These are phyloP conservation scores for Acleris holmiana DNA, from an alignment of 2,888 invertebrate species.

Conservation along the genomic window DNA sequence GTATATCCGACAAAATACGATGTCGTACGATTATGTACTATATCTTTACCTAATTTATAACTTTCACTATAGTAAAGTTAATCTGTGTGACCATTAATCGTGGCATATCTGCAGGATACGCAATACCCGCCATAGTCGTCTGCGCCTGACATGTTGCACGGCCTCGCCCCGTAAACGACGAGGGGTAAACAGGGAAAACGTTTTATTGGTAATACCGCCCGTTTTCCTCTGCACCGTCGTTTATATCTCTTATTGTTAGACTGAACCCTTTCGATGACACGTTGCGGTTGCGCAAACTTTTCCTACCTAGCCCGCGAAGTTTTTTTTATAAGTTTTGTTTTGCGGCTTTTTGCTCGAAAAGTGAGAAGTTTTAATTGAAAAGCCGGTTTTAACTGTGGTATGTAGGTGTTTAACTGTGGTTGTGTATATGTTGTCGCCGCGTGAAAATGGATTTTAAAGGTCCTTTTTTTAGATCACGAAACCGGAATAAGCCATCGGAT, in stretches of 20 bases:
- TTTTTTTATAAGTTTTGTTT: conserved; percentile 3
- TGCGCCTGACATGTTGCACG: conserved; percentile 12
- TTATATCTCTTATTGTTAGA: not conserved
- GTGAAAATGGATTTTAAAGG: no score
- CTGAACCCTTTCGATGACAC: not conserved
- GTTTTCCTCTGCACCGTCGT: not conserved
- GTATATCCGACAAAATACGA: no score
- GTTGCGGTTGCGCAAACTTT: not conserved
- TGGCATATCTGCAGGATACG: not conserved
- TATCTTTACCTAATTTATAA: no score
- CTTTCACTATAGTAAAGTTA: no score
- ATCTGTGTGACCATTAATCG: not conserved
- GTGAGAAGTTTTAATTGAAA: not conserved
- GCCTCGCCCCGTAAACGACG: conserved; percentile 8
- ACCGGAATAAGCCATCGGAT: no score
- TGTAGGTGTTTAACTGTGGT: not conserved
- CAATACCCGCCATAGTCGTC: conserved; percentile 7
- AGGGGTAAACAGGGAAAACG: not conserved
- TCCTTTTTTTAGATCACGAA: no score
- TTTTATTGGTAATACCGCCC: conserved; percentile 1
- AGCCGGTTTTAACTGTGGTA: not conserved
- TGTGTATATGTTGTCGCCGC: no score
- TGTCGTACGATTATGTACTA: no score
- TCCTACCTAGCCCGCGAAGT: not conserved
- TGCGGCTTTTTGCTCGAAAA: not conserved